A percentile compares a stretch with the other conserved stretches of the same genome.
phyloP scores from a whole-genome alignment of 2,113 vertebrate species.

The Pachypanchax playfairii region DNA sequence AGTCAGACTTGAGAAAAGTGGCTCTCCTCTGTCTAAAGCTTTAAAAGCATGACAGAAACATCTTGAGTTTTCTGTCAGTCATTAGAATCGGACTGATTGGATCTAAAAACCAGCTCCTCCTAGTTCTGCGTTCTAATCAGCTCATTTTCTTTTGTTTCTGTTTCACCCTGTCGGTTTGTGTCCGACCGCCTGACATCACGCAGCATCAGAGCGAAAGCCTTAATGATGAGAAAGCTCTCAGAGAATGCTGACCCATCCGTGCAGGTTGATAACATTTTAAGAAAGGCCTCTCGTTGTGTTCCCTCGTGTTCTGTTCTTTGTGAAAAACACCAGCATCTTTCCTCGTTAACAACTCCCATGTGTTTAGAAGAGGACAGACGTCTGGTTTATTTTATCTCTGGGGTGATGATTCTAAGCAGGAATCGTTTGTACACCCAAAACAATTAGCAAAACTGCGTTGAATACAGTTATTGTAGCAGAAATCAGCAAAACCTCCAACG shows the following conservation, averaged over 20 bases:
- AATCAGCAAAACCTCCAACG: conserved; percentile 21
- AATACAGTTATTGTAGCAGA: conserved; percentile 12
- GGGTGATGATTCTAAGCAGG: conserved; percentile 13
- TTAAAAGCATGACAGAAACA: conserved; percentile 11
- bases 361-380: conserved; percentile 28
- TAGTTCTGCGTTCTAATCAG: conserved; percentile 51
- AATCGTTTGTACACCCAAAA: conserved; percentile 21
- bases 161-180: conserved; percentile 42
- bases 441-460: conserved; percentile 11
- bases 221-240: conserved; percentile 64
- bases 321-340: conserved; percentile 25
- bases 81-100: conserved; percentile 52
- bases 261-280: conserved; percentile 43
- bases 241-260: conserved; percentile 59
- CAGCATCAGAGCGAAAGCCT: conserved; percentile 39
- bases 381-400: conserved; percentile 39
- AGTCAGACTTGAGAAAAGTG: conserved; percentile 10
- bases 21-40: conserved; percentile 1
- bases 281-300: conserved; percentile 41
- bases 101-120: conserved; percentile 45
- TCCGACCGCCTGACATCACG: conserved; percentile 35
- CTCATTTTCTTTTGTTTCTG: conserved; percentile 47
- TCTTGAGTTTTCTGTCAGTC: conserved; percentile 44
- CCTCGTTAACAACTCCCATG: conserved; percentile 22
- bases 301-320: conserved; percentile 11